Base-by-base conservation (phyloP, 2,888 invertebrate species). In the Apeira syringaria region DNA sequence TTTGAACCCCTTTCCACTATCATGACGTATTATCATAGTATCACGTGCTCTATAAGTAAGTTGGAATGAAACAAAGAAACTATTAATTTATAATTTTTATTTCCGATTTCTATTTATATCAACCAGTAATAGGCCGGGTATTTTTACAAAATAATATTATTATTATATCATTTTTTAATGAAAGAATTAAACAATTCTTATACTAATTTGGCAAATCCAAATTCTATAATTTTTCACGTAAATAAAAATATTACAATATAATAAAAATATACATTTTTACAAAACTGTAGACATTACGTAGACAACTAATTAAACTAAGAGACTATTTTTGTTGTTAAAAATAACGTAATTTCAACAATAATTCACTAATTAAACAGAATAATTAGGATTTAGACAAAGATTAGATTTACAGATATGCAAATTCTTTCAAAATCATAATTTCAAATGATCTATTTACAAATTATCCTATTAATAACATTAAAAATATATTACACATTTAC, bases 191-290 rank as follows among this genome's bases (percentile, higher is more conserved):
- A 83, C 78, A 82, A 82, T 74, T 68, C 76, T 75, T 84, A 83
- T 68, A 79, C 81, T 86, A 85, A 81, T 88, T 88, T 88, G 88
- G 88, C 87, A 87, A 86, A 81, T 75, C 77, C 75, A 82, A 79
- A 85, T 88, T 86, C 73, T 82, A 76, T 79, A 76, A 68, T 7
- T 77, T 79, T 74, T 74, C 67, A 76, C 74, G 66, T 80, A 82
- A 76, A 82, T 75, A 80, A 44, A 37, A 80, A 81, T 79, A 80
- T 80, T 79, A 81, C 79, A 80, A 74, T 74, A 74, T 73, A 74
- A 34, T 76, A 82, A 81, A 84, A 84, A 85, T 87, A 86, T 87
- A 88, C 85, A 85, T 80, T 86, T 84, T 80, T 87, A 86, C 84
- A 87, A 77, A 79, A 74, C 80, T 80, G 80, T 76, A 77, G 80